These are phyloP conservation scores for Lytechinus variegatus DNA, from an alignment of 35 echinoderm and acorn worm species.

Conservation along the genomic window DNA sequence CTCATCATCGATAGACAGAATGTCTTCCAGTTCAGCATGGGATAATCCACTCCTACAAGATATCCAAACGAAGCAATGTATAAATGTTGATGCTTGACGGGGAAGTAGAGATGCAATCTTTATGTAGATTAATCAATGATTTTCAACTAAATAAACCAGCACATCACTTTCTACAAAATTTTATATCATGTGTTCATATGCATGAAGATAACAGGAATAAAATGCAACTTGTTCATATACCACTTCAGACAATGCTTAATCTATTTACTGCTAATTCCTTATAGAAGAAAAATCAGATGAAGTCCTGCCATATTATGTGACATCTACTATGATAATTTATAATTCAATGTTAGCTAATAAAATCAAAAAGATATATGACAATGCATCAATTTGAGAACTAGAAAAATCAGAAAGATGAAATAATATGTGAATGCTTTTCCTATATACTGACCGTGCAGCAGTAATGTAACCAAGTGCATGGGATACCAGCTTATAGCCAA, in stretches of 20 bases:
- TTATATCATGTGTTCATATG: neutral
- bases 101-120: too few relatives aligned
- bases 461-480: constrained; percentile 94
- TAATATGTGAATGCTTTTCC: neutral
- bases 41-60: constrained; percentile 76
- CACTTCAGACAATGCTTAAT: neutral
- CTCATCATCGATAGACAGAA: constrained; percentile 92
- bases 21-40: constrained; percentile 76
- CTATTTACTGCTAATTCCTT: too few relatives aligned
- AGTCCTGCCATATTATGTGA: neutral
- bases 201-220: neutral
- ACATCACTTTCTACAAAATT: neutral
- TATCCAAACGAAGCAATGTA: neutral
- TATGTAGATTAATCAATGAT: too few relatives aligned
- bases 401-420: too few relatives aligned
- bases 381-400: too few relatives aligned
- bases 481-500: constrained; percentile 87
- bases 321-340: neutral
- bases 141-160: too few relatives aligned
- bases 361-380: too few relatives aligned
- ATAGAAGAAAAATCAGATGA: neutral
- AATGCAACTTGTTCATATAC: neutral
- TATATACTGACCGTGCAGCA: constrained; percentile 75
- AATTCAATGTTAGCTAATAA: too few relatives aligned
- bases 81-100: neutral